A percentile compares a stretch with the other conserved stretches of the same genome.
These are phyloP conservation scores for Cololabis saira DNA, from an alignment of 2,113 vertebrate species.

Conservation along the genomic window DNA sequence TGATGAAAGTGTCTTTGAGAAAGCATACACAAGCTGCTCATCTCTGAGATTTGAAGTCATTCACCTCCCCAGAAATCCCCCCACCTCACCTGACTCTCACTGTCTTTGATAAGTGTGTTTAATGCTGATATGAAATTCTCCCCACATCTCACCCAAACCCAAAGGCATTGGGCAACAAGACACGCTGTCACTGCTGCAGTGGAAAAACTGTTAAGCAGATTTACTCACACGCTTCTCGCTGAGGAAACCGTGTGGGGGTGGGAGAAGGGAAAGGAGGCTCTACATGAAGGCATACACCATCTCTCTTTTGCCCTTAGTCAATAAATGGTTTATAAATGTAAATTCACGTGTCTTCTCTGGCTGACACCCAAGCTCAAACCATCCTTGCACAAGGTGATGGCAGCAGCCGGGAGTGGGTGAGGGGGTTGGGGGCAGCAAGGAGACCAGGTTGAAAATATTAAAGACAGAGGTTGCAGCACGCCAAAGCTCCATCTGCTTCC, in stretches of 20 bases:
- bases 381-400: constrained; percentile 24
- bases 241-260: constrained; percentile 15
- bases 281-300: constrained; percentile 50
- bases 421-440: constrained; percentile 49
- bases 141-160: constrained; percentile 65
- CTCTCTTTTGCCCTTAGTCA: constrained; percentile 66
- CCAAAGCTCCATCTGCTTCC: constrained; percentile 17
- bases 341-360: constrained; percentile 67
- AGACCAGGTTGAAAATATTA: constrained; percentile 22
- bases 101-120: constrained; percentile 71
- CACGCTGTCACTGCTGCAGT: constrained; percentile 74
- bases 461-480: constrained; percentile 15
- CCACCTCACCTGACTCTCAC: background rate
- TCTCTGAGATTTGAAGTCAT: constrained; percentile 26
- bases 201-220: constrained; percentile 78
- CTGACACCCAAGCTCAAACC: constrained; percentile 50
- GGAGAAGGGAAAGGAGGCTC: background rate
- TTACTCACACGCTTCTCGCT: constrained; percentile 68
- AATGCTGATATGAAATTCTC: constrained; percentile 77
- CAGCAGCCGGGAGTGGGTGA: constrained; percentile 24
- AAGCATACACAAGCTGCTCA: constrained; percentile 34
- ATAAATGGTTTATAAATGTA: constrained; percentile 79
- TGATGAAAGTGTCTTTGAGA: constrained; percentile 27
- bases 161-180: constrained; percentile 75
- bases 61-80: background rate